Conservation (phyloP, 2,888 invertebrate species). For the Eucera pruinosa region DNA sequence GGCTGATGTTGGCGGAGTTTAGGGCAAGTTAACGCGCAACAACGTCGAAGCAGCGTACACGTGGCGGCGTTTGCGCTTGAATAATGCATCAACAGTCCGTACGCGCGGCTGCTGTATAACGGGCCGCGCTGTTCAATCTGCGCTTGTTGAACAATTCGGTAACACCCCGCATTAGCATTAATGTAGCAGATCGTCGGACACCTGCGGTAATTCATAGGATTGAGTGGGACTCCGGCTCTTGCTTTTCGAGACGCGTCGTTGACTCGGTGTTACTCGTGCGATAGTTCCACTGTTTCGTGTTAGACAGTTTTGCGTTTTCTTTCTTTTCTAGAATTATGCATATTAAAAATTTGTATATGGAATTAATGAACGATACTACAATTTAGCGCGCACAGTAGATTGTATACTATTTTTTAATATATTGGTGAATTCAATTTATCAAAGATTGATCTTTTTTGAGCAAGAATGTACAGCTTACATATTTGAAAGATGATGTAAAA, state of each 20-base stretch:
- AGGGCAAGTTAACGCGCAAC: constrained; percentile 82
- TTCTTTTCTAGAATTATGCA: too few relatives aligned
- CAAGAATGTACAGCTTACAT: too few relatives aligned
- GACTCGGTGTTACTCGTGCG: not conserved
- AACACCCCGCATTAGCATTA: constrained; percentile 80
- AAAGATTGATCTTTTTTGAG: too few relatives aligned
- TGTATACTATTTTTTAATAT: too few relatives aligned
- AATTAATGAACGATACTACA: too few relatives aligned
- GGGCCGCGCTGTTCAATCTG: constrained; percentile 77
- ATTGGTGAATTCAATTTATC: too few relatives aligned
- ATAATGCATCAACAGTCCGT: constrained; percentile 82
- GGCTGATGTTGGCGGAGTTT: constrained; percentile 71
- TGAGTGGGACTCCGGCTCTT: constrained; percentile 37
- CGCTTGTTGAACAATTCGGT: constrained; percentile 80
- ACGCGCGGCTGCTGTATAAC: constrained; percentile 75
- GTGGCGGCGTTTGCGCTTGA: constrained; percentile 79
- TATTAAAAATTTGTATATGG: too few relatives aligned
- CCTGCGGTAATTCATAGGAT: constrained; percentile 79
- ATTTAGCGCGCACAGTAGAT: too few relatives aligned
- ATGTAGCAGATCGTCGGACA: constrained; percentile 78
- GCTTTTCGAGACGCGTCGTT: constrained; percentile 12
- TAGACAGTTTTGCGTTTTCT: too few relatives aligned
- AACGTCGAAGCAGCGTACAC: constrained; percentile 73
- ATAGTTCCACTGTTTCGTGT: not conserved
- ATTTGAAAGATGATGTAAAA: too few relatives aligned